phyloP scores from a whole-genome alignment of 1,140 invertebrate genomes.

The Leptinotarsa texana region DNA sequence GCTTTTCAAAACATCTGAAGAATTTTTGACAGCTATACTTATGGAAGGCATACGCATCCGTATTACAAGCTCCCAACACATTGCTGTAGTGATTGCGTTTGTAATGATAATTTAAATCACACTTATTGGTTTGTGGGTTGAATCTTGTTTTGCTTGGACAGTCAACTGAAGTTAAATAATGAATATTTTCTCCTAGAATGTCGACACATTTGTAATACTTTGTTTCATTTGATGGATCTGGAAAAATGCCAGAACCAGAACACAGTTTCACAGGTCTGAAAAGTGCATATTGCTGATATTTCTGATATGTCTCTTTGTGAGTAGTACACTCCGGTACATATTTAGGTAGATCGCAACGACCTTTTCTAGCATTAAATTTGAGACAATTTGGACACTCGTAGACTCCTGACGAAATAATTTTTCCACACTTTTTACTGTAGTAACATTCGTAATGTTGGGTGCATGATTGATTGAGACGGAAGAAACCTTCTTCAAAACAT shows the following conservation, averaged over 20 bases:
- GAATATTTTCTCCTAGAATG: slow-evolving; percentile 7
- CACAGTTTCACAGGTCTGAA: not conserved
- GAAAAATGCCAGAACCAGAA: slow-evolving; percentile 10
- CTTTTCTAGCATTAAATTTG: not conserved
- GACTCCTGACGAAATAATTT: not conserved
- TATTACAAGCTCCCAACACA: not conserved
- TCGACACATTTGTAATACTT: slow-evolving; percentile 13
- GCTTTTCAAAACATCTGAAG: slow-evolving; percentile 10
- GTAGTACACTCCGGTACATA: not conserved
- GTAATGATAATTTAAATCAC: not conserved
- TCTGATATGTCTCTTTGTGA: not conserved
- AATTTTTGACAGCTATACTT: slow-evolving; percentile 12
- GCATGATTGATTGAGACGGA: slow-evolving; percentile 9
- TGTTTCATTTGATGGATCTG: not conserved
- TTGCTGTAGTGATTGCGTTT: not conserved
- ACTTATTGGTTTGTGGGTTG: not conserved
- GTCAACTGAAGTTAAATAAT: not conserved
- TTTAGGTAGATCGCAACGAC: not conserved
- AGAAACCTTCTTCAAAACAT: not conserved
- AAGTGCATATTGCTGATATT: not conserved
- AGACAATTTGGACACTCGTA: slow-evolving; percentile 9
- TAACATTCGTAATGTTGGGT: slow-evolving; percentile 5
- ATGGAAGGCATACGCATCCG: not conserved
- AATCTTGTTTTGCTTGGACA: slow-evolving; percentile 7
- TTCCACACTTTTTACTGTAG: not conserved